Conservation (phyloP, 2,797 vertebrate species). For the Cyclura pinguis region DNA sequence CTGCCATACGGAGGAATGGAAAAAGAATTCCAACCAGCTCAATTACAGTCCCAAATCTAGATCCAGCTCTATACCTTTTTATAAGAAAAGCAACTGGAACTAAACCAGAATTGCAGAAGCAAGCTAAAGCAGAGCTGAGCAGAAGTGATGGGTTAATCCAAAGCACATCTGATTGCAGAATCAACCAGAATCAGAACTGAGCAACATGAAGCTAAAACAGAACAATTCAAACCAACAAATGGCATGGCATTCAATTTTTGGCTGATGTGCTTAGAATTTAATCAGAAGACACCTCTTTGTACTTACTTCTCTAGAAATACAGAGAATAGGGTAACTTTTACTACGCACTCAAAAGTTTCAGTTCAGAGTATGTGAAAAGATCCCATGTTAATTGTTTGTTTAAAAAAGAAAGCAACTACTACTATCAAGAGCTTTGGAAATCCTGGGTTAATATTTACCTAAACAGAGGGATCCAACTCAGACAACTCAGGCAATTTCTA, state of each 20-base stretch:
- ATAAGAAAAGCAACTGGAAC: background rate
- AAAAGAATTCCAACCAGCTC: too few species aligned
- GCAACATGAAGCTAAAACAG: background rate
- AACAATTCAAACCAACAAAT: background rate
- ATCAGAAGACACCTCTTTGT: background rate
- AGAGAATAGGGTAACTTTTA: background rate
- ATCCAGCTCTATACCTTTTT: too few species aligned
- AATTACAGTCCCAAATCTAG: too few species aligned
- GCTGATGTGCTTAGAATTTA: background rate
- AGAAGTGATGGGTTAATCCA: too few species aligned
- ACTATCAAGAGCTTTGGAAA: background rate
- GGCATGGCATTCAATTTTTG: background rate
- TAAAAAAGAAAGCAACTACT: background rate
- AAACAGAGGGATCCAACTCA: constrained; percentile 28
- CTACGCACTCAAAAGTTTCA: background rate
- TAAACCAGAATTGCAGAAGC: background rate
- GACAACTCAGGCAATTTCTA: constrained; percentile 62
- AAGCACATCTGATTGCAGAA: background rate
- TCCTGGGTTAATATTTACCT: constrained; percentile 40
- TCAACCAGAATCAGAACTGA: background rate
- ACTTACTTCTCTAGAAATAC: background rate
- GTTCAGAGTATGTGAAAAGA: background rate
- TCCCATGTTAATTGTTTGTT: background rate
- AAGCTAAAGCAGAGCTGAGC: background rate
- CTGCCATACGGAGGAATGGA: too few species aligned